A percentile compares a stretch with the other conserved stretches of the same genome.
Conservation (phyloP, 1,140 invertebrate species). For the Nephotettix cincticeps region DNA sequence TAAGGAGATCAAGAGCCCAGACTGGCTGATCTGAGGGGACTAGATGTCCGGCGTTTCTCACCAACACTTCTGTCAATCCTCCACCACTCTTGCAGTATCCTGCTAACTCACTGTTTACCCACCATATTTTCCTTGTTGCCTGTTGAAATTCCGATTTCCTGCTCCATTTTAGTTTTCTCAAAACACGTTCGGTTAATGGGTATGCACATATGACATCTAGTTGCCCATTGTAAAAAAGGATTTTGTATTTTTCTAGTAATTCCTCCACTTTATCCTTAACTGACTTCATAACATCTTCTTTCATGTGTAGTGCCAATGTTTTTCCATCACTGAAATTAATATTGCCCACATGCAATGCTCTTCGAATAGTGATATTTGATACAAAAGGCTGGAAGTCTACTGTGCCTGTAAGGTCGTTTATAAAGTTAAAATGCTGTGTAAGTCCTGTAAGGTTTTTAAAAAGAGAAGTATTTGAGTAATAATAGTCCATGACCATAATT, state of each 20-base stretch:
- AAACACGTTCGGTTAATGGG: conserved; percentile 70
- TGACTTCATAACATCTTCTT: conserved; percentile 79
- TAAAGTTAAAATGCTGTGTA: conserved; percentile 77
- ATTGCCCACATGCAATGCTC: conserved; percentile 76
- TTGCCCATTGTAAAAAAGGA: conserved; percentile 79
- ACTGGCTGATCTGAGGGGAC: conserved; percentile 63
- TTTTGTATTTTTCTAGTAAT: conserved; percentile 64
- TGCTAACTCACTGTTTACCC: conserved; percentile 51
- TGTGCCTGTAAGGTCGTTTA: conserved; percentile 46
- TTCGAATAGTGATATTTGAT: conserved; percentile 22
- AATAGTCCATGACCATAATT: conserved; percentile 18
- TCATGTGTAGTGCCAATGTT: conserved; percentile 66
- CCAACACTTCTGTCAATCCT: conserved; percentile 61
- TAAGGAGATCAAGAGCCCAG: conserved; percentile 72
- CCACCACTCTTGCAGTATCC: conserved; percentile 60
- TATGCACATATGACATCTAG: conserved; percentile 84
- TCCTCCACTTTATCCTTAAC: conserved; percentile 72
- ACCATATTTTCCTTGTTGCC: conserved; percentile 50
- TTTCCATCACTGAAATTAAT: conserved; percentile 52
- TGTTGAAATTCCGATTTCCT: conserved; percentile 46
- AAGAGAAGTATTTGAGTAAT: conserved; percentile 24
- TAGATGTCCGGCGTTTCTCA: conserved; percentile 67
- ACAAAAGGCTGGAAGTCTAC: conserved; percentile 49
- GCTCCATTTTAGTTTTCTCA: conserved; percentile 54
- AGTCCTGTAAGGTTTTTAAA: conserved; percentile 81